These are phyloP conservation scores for Epinephelus malabaricus DNA, from an alignment of 2,797 vertebrate species.

Conservation along the genomic window DNA sequence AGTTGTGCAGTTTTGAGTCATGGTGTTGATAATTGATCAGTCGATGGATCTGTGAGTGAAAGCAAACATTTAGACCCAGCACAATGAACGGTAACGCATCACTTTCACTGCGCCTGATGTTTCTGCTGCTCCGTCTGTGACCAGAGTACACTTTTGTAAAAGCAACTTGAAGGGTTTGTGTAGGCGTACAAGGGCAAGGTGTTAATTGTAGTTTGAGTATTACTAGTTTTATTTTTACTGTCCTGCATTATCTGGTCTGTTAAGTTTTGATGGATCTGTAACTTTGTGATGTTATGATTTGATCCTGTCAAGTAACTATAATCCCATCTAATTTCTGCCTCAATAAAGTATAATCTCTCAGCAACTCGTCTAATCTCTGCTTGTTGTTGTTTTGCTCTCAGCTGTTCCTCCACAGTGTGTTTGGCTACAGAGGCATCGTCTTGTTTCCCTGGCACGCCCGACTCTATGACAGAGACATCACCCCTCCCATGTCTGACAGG, in stretches of 20 bases:
- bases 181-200: too few relatives aligned
- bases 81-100: too few relatives aligned
- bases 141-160: too few relatives aligned
- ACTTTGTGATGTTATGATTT: conserved; percentile 27
- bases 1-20: too few relatives aligned
- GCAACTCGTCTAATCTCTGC: conserved; percentile 20
- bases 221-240: too few relatives aligned
- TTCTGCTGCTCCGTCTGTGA: too few relatives aligned
- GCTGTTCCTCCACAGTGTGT: conserved; percentile 98
- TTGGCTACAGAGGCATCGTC: conserved; percentile 97
- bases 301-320: conserved; percentile 50
- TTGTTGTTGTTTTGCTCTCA: conserved; percentile 74
- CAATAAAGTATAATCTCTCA: conserved; percentile 44
- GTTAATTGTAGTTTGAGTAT: too few relatives aligned
- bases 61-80: too few relatives aligned
- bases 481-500: conserved; percentile 92
- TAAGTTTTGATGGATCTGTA: conserved; percentile 12
- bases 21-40: too few relatives aligned
- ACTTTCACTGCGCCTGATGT: too few relatives aligned
- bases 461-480: conserved; percentile 95
- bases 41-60: too few relatives aligned
- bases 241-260: background rate
- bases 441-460: conserved; percentile 98
- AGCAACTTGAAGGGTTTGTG: too few relatives aligned
- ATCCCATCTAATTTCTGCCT: conserved; percentile 47